Evolutionary conservation across 2,113 vertebrate species (phyloP), one percentile per base, ranked within the genome.

Genomic region (Pimephales promelas): DNA sequence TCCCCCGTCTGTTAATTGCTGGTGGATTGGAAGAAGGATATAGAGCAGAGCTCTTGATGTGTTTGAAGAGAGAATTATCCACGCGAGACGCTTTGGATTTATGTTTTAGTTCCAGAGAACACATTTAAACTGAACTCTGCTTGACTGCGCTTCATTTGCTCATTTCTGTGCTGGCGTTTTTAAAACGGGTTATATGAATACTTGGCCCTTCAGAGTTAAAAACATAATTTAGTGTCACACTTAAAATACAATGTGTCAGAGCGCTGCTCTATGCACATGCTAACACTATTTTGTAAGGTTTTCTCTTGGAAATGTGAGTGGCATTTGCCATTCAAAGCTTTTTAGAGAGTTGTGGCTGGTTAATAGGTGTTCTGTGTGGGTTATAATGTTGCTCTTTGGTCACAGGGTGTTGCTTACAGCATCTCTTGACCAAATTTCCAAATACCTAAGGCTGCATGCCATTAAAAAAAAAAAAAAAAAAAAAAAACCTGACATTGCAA

Each of bases 1-100:
- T 75, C 79, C 34, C 57, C 57, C 20, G 71, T 31, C 79, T 83
- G 80, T 79, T 83, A 75, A 87, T 79, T 49, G 36, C 83, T 68
- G 40, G 47, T 20, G 31, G 85, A 83, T 83, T 71, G 49, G 61
- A 79, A 87, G 74, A 73, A 45, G 77, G 43, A 72, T 79, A 52
- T 79, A 14, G 36, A 28, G 31, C 59, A 28, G 24, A 56, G 74
- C 75, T 79, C 31, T 83, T 54, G 47, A 75, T 70, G 45, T 54
- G 2, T 80, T 79, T 79, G 22, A 76, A 76, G 31, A 5, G 10
- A 59, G 31, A 24, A 59, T 77, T 82, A 82, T 78, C 66, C 36
- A 28, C 52, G 43, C n/a, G n/a, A 9, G 9, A 31, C 62, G 45
- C 43, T 78, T 78, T 56, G 54, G 79, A 64, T 82, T 84, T 61